Percentiles rank a stretch among this genome's conserved stretches.
Evolutionary conservation across 2,888 invertebrate species (phyloP).

Genomic region (Papilio protenor): DNA sequence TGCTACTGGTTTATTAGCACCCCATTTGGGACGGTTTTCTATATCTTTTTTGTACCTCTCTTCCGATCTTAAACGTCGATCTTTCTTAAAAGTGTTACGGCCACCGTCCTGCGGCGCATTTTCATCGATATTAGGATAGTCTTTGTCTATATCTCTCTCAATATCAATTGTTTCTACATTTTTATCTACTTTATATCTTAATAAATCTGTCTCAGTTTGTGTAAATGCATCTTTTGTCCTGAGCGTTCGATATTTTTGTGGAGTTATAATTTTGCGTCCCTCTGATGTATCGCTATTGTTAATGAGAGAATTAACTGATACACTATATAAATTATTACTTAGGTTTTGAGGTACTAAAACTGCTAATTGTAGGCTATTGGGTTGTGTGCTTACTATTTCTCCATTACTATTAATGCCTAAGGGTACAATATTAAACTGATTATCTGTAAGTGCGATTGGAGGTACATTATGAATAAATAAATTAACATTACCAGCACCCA

Average conservation of each 20-base stretch:
- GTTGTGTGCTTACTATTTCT: constrained; percentile 71
- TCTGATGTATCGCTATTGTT: constrained; percentile 67
- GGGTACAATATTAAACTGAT: constrained; percentile 77
- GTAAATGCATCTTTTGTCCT: constrained; percentile 86
- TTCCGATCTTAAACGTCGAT: constrained; percentile 80
- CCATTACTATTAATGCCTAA: constrained; percentile 72
- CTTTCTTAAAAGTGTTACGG: constrained; percentile 80
- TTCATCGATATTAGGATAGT: constrained; percentile 80
- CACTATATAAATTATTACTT: constrained; percentile 73
- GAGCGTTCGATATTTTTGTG: constrained; percentile 77
- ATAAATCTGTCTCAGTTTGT: constrained; percentile 84
- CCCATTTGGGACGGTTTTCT: constrained; percentile 89
- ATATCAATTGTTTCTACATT: constrained; percentile 68
- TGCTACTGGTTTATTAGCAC: constrained; percentile 90
- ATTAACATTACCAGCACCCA: constrained; percentile 73
- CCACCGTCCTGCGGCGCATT: constrained; percentile 79
- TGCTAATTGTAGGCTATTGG: constrained; percentile 84
- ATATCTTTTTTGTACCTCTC: constrained; percentile 83
- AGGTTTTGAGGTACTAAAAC: constrained; percentile 83
- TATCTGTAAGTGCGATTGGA: constrained; percentile 72
- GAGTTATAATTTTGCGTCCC: constrained; percentile 72
- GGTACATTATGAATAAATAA: constrained; percentile 77
- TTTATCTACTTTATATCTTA: constrained; percentile 64
- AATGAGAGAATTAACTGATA: constrained; percentile 73
- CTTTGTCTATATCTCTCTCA: constrained; percentile 79